Base-by-base conservation (phyloP, 2,888 invertebrate genomes). In the Xestia c-nigrum region DNA sequence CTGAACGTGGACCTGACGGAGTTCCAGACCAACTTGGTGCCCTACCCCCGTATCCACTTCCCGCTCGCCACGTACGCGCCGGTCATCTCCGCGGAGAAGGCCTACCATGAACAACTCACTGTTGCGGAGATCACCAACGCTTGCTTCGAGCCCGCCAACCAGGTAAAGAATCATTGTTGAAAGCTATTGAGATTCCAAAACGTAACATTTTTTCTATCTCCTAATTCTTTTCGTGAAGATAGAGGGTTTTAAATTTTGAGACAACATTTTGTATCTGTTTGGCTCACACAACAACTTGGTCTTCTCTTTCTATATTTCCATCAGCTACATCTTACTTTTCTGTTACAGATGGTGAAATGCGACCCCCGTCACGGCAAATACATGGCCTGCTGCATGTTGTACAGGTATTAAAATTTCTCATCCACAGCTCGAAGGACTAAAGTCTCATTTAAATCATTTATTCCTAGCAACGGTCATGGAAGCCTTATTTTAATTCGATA, bases 41-140 rank as follows among this genome's bases (percentile, higher is more conserved):
- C 99, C 72, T 99, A 99, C 95, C 99, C 99, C 7, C 98, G 99
- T 90, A 99, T 99, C 91, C 99, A 99, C 94, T 99, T 99, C 97
- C 99, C 99, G 16, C 97, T 99, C 89, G 98, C 98, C 84, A 98
- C 99, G 5, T 99, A 99, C 93, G 99, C 99, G 38, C 99, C 99
- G 21, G 98, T 99, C 88, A 99, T 99, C 93, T 98, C 99, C 52
- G 98, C 99, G 0, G 99, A 99, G 94, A 99, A 99, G 94, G 99
- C 99, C 9, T 99, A 99, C 94, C 99, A 99, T 91, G 99, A 99
- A 93, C 99, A 99, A 92, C 97, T 99, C 83, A 98, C 98, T 0
- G 99, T 99, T 9, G 97, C 98, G 5, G 99, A 99, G 93, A 99
- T 99, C 91, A 99, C 99, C 79, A 99, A 99, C 91, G 98, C 99